Evolutionary conservation across 2,797 vertebrate species (phyloP).

Genomic region (Onychomys torridus): DNA sequence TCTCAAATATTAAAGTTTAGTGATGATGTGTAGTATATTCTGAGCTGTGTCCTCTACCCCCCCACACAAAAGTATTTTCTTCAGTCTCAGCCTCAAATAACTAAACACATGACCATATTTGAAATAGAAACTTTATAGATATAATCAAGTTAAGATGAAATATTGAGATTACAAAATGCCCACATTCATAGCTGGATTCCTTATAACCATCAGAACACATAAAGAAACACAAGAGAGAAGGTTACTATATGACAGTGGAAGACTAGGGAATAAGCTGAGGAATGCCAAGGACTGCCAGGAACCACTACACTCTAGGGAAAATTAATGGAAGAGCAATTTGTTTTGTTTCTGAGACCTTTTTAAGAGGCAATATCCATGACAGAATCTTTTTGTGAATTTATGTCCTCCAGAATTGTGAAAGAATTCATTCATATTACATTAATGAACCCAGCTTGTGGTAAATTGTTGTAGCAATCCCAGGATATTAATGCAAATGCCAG

Average conservation of each 20-base stretch:
- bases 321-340: neutral
- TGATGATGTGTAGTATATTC: neutral
- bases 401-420: neutral
- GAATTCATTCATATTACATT: neutral
- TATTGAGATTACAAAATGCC: neutral
- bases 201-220: neutral
- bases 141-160: neutral
- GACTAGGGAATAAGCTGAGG: neutral
- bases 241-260: neutral
- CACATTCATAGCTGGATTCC: neutral
- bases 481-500: neutral
- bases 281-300: neutral
- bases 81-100: neutral
- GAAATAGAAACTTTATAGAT: neutral
- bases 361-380: too few relatives aligned
- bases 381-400: neutral
- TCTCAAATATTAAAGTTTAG: neutral
- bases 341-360: neutral
- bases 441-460: neutral
- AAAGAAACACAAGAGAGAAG: neutral
- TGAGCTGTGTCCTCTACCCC: neutral
- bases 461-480: neutral
- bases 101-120: neutral
- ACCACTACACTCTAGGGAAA: neutral
- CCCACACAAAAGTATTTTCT: neutral